Base-by-base conservation (phyloP, 1,140 invertebrate genomes). In the Lucilia sericata region DNA sequence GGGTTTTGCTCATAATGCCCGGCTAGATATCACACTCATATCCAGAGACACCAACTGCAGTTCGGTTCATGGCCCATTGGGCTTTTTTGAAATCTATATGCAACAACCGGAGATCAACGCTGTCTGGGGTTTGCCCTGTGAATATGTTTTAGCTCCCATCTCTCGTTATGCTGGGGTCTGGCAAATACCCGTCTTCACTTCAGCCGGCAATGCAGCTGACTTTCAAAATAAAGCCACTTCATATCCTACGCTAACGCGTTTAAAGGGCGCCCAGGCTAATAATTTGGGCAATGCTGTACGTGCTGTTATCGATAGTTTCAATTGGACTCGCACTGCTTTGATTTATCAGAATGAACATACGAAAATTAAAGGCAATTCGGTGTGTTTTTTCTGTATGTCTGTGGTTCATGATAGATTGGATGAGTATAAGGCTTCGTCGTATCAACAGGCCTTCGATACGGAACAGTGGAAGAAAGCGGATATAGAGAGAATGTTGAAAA, bases 91-190 rank as follows among this genome's bases (percentile, higher is more conserved):
- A 82, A 95, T 96, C 85, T 95, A 96, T 84, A 86, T 87, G 25
- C 86, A 87, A 84, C 86, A 85, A 86, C 85, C 86, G 5, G 86
- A 91, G 85, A 87, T 93, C 94, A 96, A 98, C 91, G 96, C 96
- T 0, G 97, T 98, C 88, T 93, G 98, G 86, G 98, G 97, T 0
- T 96, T 97, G 0, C 94, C 97, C 2, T 98, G 97, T 91, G 96
- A 98, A 86, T 98, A 98, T 91, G 96, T 96, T 5, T 93, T 98
- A 82, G 97, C 97, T 0, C 97, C 97, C 0, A 96, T 99, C 1
- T 95, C 96, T 0, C 92, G 97, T 14, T 98, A 98, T 88, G 94
- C 96, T 0, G 94, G 95, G 7, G 94, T 94, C n/a, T 99, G 97
- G 97, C 92, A 94, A 2, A 95, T 98, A 21, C 97, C 98, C 0